phyloP scores from a whole-genome alignment of 2,113 vertebrate genomes.

The Gila orcuttii region DNA sequence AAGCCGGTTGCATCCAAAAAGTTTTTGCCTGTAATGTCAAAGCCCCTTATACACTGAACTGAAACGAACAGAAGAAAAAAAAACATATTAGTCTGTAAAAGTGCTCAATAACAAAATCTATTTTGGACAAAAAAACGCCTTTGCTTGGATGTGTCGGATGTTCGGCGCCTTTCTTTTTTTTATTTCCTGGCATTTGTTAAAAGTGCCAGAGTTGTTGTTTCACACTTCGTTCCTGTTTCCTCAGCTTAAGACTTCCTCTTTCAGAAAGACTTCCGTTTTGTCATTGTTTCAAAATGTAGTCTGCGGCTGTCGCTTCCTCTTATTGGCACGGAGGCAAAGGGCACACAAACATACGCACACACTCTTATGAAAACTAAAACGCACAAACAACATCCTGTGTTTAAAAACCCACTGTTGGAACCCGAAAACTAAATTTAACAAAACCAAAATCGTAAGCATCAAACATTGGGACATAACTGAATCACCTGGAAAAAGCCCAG shows the following conservation, averaged over 20 bases:
- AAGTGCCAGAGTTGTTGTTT: conserved; percentile 17
- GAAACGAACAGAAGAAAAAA: not conserved
- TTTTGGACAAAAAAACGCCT: not conserved
- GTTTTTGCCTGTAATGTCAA: not conserved
- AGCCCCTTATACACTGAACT: too few species aligned
- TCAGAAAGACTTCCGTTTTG: conserved; percentile 65
- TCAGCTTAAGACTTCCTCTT: conserved; percentile 66
- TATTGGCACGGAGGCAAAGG: conserved; percentile 54
- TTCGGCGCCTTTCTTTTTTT: not conserved
- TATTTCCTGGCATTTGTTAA: conserved; percentile 5
- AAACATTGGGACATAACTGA: not conserved
- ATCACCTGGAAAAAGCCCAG: too few species aligned
- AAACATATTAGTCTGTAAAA: not conserved
- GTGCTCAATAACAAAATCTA: not conserved
- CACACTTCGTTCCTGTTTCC: conserved; percentile 56
- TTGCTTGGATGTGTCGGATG: not conserved
- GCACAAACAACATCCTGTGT: conserved; percentile 4
- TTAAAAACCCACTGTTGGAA: not conserved
- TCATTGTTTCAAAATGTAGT: conserved; percentile 64
- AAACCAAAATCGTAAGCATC: not conserved
- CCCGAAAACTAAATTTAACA: not conserved
- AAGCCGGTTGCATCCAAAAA: not conserved
- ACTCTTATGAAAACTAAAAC: not conserved
- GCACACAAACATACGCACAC: conserved; percentile 26
- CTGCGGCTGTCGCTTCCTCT: conserved; percentile 61